phyloP scores from a whole-genome alignment of 1,140 invertebrate genomes.

The Neodiprion fabricii region DNA sequence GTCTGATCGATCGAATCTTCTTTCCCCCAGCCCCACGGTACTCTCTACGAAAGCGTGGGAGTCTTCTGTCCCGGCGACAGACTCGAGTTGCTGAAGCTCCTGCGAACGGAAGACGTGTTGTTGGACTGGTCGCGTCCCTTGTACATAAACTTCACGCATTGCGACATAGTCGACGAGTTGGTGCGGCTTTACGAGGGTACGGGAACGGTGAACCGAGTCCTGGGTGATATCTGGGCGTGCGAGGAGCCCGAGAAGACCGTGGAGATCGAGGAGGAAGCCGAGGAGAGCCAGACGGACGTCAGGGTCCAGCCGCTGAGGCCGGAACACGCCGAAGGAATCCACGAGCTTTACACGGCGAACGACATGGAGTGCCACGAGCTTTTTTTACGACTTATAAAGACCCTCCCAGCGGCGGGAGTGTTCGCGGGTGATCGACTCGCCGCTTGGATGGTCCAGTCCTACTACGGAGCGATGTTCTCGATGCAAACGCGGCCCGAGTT shows the following conservation, averaged over 20 bases:
- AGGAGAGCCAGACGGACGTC: constrained; percentile 35
- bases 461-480: constrained; percentile 90
- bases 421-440: constrained; percentile 73
- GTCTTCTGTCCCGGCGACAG: constrained; percentile 80
- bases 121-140: constrained; percentile 79
- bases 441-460: constrained; percentile 87
- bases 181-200: constrained; percentile 69
- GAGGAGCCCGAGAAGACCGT: constrained; percentile 57
- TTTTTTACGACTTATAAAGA: constrained; percentile 78
- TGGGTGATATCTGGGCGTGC: constrained; percentile 79
- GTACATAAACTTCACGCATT: constrained; percentile 84
- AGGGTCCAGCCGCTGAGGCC: constrained; percentile 69
- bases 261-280: constrained; percentile 26
- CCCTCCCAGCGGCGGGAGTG: constrained; percentile 78
- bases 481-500: constrained; percentile 85
- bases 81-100: constrained; percentile 71
- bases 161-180: constrained; percentile 75
- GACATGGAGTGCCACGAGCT: constrained; percentile 83
- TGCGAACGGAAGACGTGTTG: constrained; percentile 76
- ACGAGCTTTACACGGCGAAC: constrained; percentile 84
- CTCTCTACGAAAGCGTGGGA: constrained; percentile 80
- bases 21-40: constrained; percentile 73
- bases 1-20: constrained; percentile 5
- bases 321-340: constrained; percentile 79
- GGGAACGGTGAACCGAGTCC: constrained; percentile 74